Base-by-base conservation (phyloP, 2,797 vertebrate genomes). In the Ptychadena robeensis region DNA sequence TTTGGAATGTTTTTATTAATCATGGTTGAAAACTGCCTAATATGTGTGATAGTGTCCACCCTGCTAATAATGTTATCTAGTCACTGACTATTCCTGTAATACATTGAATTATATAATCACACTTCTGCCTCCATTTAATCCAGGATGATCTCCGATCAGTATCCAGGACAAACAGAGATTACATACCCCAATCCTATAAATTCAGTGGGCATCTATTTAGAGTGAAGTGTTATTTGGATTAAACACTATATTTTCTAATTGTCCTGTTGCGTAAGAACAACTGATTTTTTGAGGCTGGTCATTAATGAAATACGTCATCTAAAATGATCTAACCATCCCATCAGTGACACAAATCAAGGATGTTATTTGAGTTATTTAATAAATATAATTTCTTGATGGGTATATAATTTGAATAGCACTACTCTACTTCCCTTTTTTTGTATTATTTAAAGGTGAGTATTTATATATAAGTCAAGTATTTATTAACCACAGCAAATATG, bases 141-240 rank as follows among this genome's bases (percentile, higher is more conserved):
- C 63, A 34, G 82, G 82, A 84, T 84, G 37, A 84, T 84, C 82
- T 84, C 48, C 10, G 48, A 80, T 85, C 82, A 80, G 82, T 74
- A 85, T 69, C 37, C 77, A 85, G 77, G 82, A 61, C 82, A 85
- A 68, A 80, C 6, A 44, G 11, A 44, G 82, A 85, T 84, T 85
- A 85, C 72, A 31, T 48, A 15, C 12, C 28, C 25, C 35, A 61
- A 65, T 34, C 63, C 27, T 64, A 65, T 38, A 11, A 53, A 30
- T 73, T 28, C 10, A 37, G 22, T 44, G 71, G 30, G 53, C n/a
- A 22, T 67, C 32, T 68, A 37, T 68, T 37, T 25, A 5, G 34
- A 40, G 31, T 0, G 0, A 35, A 11, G 59, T 4, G 2, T 48
- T 18, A 18, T 25, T 31, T 65, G 18, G 14, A 0, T 75, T 15